phyloP scores from a whole-genome alignment of 2,797 vertebrate species.

The Semotilus atromaculatus region DNA sequence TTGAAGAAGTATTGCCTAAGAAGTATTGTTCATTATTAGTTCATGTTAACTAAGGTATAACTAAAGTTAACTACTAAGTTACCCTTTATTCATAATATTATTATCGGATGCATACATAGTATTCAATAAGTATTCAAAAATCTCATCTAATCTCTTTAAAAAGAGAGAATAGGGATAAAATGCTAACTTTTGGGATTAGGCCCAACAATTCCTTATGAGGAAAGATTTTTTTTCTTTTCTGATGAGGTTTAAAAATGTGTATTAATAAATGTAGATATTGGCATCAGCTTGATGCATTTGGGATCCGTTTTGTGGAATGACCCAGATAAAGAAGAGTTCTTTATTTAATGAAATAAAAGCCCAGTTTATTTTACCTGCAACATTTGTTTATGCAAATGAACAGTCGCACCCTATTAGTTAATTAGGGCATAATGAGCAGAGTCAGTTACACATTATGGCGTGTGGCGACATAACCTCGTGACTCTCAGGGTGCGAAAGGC shows the following conservation, averaged over 20 bases:
- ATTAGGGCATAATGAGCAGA: conserved; percentile 48
- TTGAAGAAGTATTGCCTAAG: no score
- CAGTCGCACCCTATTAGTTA: conserved; percentile 50
- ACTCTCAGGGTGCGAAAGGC: conserved; percentile 15
- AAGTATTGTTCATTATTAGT: no score
- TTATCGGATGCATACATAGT: no score
- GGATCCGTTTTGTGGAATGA: conserved; percentile 1
- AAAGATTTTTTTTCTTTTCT: neutral
- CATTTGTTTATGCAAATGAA: conserved; percentile 53
- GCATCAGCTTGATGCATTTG: neutral
- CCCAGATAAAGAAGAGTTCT: conserved; percentile 49
- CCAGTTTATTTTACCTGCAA: conserved; percentile 25
- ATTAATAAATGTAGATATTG: neutral
- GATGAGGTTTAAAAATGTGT: neutral
- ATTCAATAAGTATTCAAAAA: neutral
- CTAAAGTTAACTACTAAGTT: no score
- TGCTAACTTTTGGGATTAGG: neutral
- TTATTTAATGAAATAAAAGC: conserved; percentile 47
- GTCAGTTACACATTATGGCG: conserved; percentile 26
- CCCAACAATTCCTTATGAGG: neutral
- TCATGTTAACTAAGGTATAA: no score
- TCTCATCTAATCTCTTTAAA: neutral
- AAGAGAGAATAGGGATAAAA: neutral
- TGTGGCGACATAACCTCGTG: conserved; percentile 10
- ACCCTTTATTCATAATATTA: no score